Evolutionary conservation across 2,888 invertebrate genomes (phyloP), one percentile per base, ranked within the genome.

Genomic region (Ephialtes manifestator): DNA sequence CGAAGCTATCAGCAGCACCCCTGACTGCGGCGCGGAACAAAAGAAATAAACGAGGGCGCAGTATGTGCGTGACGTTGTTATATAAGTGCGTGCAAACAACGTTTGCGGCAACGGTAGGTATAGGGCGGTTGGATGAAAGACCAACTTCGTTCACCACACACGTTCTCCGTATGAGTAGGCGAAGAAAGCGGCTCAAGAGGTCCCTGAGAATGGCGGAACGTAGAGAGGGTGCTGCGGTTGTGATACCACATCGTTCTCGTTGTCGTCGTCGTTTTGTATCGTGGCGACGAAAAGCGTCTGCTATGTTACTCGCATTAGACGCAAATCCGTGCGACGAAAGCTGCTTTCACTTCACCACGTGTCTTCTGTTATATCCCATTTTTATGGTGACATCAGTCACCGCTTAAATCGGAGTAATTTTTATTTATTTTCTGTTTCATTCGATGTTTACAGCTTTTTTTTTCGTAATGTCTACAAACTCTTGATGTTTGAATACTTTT

Each of bases 21-120:
- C 92, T 93, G 71, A 80, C 91, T 92, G 79, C 89, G 88, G 91
- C 89, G 92, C 91, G 93, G 91, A 93, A 93, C 90, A 93, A 93
- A 93, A 93, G 93, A 93, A 93, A 93, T 92, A 93, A 93, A 93
- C 92, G 93, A 93, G 92, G 90, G 89, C 87, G 88, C 88, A 88
- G 91, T 91, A 90, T 93, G 93, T 92, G 92, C 91, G 91, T 93
- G 93, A 93, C 92, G 89, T 93, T 92, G 91, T 92, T 93, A 91
- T 93, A 93, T 93, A 92, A 92, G 90, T 87, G 90, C 88, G 91
- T 90, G 89, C 90, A 91, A 92, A 91, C 90, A 93, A 90, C 86
- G 87, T 86, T 83, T 70, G 63, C 80, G 81, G 81, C 76, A 51
- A 24, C 72, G 65, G 15, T 58, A 39, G 46, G 67, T 65, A 31